phyloP scores from a whole-genome alignment of 2,113 vertebrate genomes.

The Ceyx cyanopectus region DNA sequence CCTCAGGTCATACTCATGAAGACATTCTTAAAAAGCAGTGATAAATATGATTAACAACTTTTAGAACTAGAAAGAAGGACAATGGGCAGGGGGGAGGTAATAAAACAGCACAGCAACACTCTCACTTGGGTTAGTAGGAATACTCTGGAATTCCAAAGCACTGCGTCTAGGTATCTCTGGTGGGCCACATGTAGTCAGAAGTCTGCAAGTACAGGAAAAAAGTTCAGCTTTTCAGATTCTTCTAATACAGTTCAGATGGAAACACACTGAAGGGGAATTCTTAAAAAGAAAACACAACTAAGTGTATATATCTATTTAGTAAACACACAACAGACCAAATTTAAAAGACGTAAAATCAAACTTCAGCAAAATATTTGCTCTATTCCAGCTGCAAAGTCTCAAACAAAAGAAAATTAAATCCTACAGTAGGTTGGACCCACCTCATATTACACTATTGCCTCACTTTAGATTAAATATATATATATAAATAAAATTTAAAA shows the following conservation, averaged over 20 bases:
- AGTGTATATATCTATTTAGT: not conserved
- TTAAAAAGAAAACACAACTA: not conserved
- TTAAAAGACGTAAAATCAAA: not conserved
- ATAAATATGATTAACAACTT: conserved; percentile 51
- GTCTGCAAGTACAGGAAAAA: not conserved
- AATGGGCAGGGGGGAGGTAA: not conserved
- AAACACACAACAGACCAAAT: not conserved
- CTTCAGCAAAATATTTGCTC: not conserved
- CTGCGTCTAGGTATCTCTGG: not conserved
- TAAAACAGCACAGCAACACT: not conserved
- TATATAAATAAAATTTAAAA: too few relatives aligned
- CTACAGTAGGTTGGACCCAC: not conserved
- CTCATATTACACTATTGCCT: not conserved
- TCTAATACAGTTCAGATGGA: not conserved
- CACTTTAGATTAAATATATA: not conserved
- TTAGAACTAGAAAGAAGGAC: conserved; percentile 7
- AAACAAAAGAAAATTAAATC: not conserved
- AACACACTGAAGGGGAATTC: not conserved
- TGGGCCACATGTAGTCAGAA: not conserved
- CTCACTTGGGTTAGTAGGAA: not conserved
- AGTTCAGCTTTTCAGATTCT: not conserved
- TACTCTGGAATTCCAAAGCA: not conserved
- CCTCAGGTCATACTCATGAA: conserved; percentile 48
- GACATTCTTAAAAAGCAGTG: conserved; percentile 49
- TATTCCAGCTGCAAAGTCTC: not conserved